Percentiles rank a stretch among this genome's conserved stretches.
Evolutionary conservation across 1,140 invertebrate genomes (phyloP).

Genomic region (Frieseomelitta varia): DNA sequence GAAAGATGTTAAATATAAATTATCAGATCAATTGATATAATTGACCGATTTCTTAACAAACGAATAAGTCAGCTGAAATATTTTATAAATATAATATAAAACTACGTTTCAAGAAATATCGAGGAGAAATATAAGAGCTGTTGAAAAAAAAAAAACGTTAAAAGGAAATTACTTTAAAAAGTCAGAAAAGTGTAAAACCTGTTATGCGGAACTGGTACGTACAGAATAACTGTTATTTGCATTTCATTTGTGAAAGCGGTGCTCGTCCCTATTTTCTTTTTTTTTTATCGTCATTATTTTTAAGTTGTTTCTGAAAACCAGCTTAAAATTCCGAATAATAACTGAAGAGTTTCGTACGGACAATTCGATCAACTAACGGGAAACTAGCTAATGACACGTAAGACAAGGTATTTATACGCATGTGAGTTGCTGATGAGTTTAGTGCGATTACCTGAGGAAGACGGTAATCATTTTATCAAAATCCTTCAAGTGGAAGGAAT

Average conservation of each 20-base stretch:
- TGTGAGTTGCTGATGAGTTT: background rate
- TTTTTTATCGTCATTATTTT: background rate
- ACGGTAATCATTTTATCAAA: background rate
- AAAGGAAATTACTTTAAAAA: background rate
- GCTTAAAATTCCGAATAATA: background rate
- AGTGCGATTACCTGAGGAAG: background rate
- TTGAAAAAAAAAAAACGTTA: background rate
- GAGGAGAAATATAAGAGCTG: background rate
- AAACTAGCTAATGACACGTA: background rate
- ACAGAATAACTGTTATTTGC: slow-evolving; percentile 6
- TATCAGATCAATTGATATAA: background rate
- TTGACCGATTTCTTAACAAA: background rate
- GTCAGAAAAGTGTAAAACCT: background rate
- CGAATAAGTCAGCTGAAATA: background rate
- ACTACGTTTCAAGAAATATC: background rate
- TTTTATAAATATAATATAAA: background rate
- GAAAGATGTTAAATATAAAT: background rate
- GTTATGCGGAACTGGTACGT: background rate
- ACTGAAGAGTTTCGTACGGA: no score
- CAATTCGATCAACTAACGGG: slow-evolving; percentile 9
- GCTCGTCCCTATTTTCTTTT: background rate
- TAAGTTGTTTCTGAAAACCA: background rate
- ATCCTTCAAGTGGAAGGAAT: background rate
- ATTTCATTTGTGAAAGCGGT: background rate
- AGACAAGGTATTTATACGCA: background rate